These are phyloP conservation scores for Mixornis gularis DNA, from an alignment of 2,113 vertebrate species.

Conservation along the genomic window DNA sequence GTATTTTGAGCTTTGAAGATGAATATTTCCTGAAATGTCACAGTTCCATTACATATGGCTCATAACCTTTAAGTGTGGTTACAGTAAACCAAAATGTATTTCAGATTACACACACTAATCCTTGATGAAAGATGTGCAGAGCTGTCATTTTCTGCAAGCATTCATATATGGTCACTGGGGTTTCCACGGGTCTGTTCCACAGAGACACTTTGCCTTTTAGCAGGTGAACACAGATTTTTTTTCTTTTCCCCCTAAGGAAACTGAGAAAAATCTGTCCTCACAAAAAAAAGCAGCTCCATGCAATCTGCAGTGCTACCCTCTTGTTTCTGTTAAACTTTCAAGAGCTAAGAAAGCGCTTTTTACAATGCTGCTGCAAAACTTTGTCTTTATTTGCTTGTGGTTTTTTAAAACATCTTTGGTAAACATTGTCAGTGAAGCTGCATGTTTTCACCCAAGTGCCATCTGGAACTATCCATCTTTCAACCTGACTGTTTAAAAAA, in stretches of 20 bases:
- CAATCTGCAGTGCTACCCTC: neutral
- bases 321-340: neutral
- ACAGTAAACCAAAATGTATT: neutral
- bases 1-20: neutral
- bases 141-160: neutral
- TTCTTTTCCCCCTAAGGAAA: neutral
- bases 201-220: neutral
- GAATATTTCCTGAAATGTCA: conserved; percentile 39
- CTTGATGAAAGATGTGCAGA: neutral
- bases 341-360: neutral
- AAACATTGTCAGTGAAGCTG: neutral
- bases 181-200: neutral
- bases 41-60: conserved; percentile 9
- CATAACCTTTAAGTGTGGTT: conserved; percentile 33
- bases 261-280: neutral
- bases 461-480: neutral
- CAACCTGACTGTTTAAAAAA: neutral
- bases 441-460: neutral
- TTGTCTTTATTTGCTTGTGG: neutral
- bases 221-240: neutral
- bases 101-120: neutral
- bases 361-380: neutral
- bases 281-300: neutral
- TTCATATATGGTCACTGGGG: neutral
- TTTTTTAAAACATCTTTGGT: neutral